Base-by-base conservation (phyloP, 2,113 vertebrate genomes). In the Alectura lathami region DNA sequence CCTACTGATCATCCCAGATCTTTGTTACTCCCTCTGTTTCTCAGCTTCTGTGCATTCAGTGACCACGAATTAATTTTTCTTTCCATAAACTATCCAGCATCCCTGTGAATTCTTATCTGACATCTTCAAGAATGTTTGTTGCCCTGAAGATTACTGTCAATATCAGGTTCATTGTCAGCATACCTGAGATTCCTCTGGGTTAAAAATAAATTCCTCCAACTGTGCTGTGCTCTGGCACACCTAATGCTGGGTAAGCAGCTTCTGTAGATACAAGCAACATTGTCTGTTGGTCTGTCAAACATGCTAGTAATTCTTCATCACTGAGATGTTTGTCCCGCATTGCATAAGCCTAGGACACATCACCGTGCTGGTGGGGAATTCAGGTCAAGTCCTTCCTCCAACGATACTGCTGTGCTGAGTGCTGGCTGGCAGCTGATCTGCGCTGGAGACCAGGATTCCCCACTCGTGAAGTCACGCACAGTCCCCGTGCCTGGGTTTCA, bases 171-270 rank as follows among this genome's bases (percentile, higher is more conserved):
- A 57, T 80, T 63, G 60, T 63, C 38, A 63, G 60, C 26, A 63
- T 40, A 29, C 36, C 60, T 63, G 60, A 40, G 38, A 63, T 63
- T 63, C 60, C 27, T 29, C 60, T 12, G 26, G 13, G 38, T 40
- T 63, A 63, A 62, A 62, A 62, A 62, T 74, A 82, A 76, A 76
- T 68, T 91, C 82, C 92, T 67, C 77, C 83, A 42, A 60, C 18
- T 86, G 87, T 69, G 17, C 86, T 36, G 0, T 66, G 85, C 70
- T 75, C 53, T 3, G n/a, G 68, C 53, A n/a, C 53, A 64, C 59
- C 91, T 64, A 50, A 75, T 43, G 48, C 93, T 89, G 84, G 78
- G 48, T 82, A 89, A 96, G 94, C 89, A 93, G 89, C 91, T 91
- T 94, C 83, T 76, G 90, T 12, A 34, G 74, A 66, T 91, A 84